Conservation (phyloP, 2,888 invertebrate genomes). For the Heliconius charithonia region DNA sequence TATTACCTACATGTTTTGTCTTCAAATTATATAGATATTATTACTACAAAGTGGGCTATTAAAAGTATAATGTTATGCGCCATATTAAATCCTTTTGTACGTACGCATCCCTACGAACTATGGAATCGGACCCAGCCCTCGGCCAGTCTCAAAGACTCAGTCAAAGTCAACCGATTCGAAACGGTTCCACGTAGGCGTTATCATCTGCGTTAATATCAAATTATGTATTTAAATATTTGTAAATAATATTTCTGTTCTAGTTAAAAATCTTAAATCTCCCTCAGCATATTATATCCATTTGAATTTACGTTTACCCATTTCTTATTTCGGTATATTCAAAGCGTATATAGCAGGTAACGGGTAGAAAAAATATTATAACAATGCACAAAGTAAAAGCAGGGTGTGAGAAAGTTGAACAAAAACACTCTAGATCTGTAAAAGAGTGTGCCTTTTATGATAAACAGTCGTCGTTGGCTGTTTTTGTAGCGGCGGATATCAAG, state of each 20-base stretch:
- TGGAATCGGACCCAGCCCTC: too few species aligned
- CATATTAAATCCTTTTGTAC: too few species aligned
- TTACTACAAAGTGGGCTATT: too few species aligned
- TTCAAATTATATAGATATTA: too few species aligned
- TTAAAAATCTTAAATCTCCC: background rate
- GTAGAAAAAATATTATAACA: conserved; percentile 42
- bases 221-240: too few species aligned
- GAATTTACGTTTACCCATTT: conserved; percentile 8
- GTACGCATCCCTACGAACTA: too few species aligned
- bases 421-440: conserved; percentile 45
- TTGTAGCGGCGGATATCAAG: conserved; percentile 44
- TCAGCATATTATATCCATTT: background rate
- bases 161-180: too few species aligned
- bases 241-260: background rate
- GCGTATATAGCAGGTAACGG: conserved; percentile 36
- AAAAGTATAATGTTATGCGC: too few species aligned
- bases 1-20: too few species aligned
- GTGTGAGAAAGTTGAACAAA: conserved; percentile 46
- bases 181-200: too few species aligned
- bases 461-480: conserved; percentile 41
- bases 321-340: conserved; percentile 25
- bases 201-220: too few species aligned
- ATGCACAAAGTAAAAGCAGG: conserved; percentile 42
- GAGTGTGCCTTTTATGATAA: conserved; percentile 42
- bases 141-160: too few species aligned